phyloP scores from a whole-genome alignment of 2,797 vertebrate species.

The Otolemur crassicaudatus region DNA sequence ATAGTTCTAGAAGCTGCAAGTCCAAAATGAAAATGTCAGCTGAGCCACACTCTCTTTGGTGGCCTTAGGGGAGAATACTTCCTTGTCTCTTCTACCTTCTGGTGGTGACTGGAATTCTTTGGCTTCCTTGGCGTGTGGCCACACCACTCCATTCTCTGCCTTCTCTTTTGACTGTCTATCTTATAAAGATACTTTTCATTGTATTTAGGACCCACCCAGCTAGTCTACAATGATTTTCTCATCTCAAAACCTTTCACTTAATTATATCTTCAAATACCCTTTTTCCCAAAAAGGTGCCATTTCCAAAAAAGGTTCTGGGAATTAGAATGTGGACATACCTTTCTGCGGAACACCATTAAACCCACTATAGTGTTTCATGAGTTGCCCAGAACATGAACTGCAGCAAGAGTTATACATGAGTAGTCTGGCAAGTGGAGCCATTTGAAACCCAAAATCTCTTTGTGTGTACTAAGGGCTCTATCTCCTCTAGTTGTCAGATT shows the following conservation, averaged over 20 bases:
- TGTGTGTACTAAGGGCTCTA: neutral
- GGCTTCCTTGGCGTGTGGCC: neutral
- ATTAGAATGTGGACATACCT: neutral
- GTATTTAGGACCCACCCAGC: neutral
- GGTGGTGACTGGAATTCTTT: neutral
- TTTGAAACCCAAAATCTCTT: neutral
- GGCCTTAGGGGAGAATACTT: neutral
- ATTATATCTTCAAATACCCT: neutral
- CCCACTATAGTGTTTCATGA: neutral
- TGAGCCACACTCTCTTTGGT: neutral
- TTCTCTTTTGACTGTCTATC: neutral
- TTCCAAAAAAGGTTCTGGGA: neutral
- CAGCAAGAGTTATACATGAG: neutral
- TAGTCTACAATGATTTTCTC: neutral
- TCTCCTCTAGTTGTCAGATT: neutral
- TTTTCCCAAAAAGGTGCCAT: neutral
- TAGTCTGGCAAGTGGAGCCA: neutral
- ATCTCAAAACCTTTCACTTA: slow-evolving; percentile 7
- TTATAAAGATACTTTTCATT: neutral
- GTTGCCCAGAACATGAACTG: neutral
- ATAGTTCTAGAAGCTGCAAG: neutral
- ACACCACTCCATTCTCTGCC: neutral
- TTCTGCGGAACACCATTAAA: neutral
- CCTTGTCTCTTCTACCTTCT: neutral
- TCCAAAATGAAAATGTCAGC: neutral